phyloP scores from a whole-genome alignment of 2,113 vertebrate genomes.

The Calonectris borealis region DNA sequence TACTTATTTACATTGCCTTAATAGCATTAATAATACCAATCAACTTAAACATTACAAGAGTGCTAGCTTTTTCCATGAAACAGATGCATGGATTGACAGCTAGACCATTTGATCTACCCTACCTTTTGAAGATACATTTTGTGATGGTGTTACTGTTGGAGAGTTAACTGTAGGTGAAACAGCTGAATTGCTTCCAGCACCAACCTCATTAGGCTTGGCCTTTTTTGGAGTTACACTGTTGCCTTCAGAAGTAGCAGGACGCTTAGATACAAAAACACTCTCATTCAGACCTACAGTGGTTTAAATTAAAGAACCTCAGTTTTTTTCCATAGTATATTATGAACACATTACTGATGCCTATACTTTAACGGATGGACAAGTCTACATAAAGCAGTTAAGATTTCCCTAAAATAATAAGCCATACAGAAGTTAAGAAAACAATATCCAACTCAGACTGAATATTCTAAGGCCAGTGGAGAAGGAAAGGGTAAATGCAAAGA shows the following conservation, averaged over 20 bases:
- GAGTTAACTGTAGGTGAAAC: constrained; percentile 6
- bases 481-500: neutral
- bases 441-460: neutral
- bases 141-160: constrained; percentile 7
- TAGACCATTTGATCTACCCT: neutral
- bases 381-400: neutral
- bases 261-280: constrained; percentile 68
- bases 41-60: neutral
- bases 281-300: constrained; percentile 33
- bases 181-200: constrained; percentile 26
- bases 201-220: constrained; percentile 63
- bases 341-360: neutral
- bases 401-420: neutral
- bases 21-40: neutral
- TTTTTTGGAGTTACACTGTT: constrained; percentile 71
- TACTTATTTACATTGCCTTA: neutral
- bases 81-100: neutral
- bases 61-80: neutral
- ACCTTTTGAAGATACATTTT: constrained; percentile 25
- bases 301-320: neutral
- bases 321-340: neutral
- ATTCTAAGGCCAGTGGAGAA: neutral
- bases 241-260: constrained; percentile 59
- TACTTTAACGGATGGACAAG: neutral
- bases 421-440: neutral